phyloP scores from a whole-genome alignment of 2,797 vertebrate genomes.

The Anas bahamensis region DNA sequence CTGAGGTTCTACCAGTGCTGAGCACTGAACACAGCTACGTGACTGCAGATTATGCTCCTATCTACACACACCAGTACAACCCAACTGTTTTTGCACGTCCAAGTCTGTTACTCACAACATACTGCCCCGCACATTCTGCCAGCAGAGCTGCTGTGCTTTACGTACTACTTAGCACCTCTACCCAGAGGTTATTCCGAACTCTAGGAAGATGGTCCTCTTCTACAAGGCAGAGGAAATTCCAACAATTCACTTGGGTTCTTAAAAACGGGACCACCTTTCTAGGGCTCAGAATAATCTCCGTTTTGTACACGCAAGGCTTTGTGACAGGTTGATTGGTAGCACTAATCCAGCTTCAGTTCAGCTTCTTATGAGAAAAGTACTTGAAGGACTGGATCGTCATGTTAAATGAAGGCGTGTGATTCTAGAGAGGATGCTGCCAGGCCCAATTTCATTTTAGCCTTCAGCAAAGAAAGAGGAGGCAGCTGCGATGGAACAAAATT shows the following conservation, averaged over 20 bases:
- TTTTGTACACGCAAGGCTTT: background rate
- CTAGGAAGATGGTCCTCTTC: background rate
- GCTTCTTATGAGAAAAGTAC: background rate
- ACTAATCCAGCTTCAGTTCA: background rate
- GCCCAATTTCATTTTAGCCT: background rate
- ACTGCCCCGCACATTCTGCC: background rate
- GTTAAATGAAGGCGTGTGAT: background rate
- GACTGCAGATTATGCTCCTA: background rate
- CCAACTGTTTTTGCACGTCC: background rate
- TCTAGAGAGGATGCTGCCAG: background rate
- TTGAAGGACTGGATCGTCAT: background rate
- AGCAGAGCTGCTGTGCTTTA: background rate
- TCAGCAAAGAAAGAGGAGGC: background rate
- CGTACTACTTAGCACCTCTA: background rate
- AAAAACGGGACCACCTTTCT: background rate
- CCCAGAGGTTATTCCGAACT: background rate
- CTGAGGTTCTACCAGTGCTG: background rate
- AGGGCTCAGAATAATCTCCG: background rate
- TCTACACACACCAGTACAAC: background rate
- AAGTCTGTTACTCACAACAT: background rate
- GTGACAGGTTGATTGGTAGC: background rate
- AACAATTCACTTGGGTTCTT: background rate
- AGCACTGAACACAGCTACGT: background rate
- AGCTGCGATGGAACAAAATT: background rate
- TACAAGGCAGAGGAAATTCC: background rate